phyloP scores from a whole-genome alignment of 2,113 vertebrate species.

The Salvator merianae region DNA sequence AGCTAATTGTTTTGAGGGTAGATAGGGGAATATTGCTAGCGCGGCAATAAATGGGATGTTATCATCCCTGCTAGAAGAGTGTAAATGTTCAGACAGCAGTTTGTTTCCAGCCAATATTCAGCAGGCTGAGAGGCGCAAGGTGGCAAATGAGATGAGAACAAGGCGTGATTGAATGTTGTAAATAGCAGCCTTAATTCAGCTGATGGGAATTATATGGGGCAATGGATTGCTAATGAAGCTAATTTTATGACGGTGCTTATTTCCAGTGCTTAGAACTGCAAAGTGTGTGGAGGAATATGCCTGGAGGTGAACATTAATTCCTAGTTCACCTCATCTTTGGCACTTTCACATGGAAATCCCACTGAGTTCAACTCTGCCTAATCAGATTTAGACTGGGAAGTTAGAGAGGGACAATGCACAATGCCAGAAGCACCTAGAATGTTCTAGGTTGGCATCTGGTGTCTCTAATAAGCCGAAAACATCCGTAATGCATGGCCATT shows the following conservation, averaged over 20 bases:
- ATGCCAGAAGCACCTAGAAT: neutral
- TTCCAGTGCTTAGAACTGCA: neutral
- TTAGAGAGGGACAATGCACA: neutral
- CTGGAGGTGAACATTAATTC: neutral
- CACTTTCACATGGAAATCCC: neutral
- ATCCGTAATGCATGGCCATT: no score
- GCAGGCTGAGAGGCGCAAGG: neutral
- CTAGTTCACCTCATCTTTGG: neutral
- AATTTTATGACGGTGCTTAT: neutral
- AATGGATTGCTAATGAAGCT: slow-evolving; percentile 3
- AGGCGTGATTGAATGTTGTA: neutral
- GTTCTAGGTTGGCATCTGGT: neutral
- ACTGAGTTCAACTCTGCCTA: no score
- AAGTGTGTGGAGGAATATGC: neutral
- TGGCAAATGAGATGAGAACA: neutral
- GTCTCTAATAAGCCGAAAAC: neutral
- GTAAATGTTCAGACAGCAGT: neutral
- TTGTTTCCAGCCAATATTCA: neutral
- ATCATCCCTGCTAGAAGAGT: slow-evolving; percentile 30
- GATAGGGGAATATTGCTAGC: slow-evolving; percentile 29
- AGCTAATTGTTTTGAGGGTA: slow-evolving; percentile 64
- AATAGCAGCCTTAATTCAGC: neutral
- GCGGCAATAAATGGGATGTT: slow-evolving; percentile 32
- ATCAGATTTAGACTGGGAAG: neutral
- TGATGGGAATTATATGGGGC: neutral